A percentile compares a stretch with the other conserved stretches of the same genome.
These are phyloP conservation scores for Sipha maydis DNA, from an alignment of 2,888 invertebrate species.

Conservation along the genomic window DNA sequence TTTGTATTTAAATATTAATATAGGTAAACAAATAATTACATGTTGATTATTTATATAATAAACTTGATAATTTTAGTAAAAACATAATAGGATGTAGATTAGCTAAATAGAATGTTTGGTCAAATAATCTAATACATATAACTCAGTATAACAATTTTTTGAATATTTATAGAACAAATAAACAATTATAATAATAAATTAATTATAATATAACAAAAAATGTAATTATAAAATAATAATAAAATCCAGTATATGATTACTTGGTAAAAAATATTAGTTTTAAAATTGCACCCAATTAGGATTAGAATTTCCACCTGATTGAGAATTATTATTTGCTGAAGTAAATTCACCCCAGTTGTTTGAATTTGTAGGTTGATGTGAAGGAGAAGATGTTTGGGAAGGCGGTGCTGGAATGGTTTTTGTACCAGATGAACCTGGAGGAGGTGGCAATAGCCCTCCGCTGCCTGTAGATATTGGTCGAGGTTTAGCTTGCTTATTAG, in stretches of 20 bases:
- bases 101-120: slow-evolving; percentile 37
- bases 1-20: slow-evolving; percentile 12
- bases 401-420: slow-evolving; percentile 81
- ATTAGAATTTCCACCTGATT: slow-evolving; percentile 63
- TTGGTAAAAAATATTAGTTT: slow-evolving; percentile 40
- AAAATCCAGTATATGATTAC: slow-evolving; percentile 40
- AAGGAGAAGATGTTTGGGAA: slow-evolving; percentile 78
- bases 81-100: slow-evolving; percentile 41
- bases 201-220: slow-evolving; percentile 50
- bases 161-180: slow-evolving; percentile 35
- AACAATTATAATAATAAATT: slow-evolving; percentile 50
- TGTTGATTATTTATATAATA: slow-evolving; percentile 16
- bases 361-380: slow-evolving; percentile 70
- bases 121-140: slow-evolving; percentile 40
- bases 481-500: slow-evolving; percentile 74
- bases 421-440: slow-evolving; percentile 78
- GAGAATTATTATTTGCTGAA: slow-evolving; percentile 64
- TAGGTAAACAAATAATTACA: slow-evolving; percentile 15
- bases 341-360: slow-evolving; percentile 66
- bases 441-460: slow-evolving; percentile 79
- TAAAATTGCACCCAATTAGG: slow-evolving; percentile 66
- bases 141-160: slow-evolving; percentile 48
- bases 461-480: slow-evolving; percentile 70
- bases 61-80: slow-evolving; percentile 30
- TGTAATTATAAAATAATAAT: slow-evolving; percentile 45